Percentiles rank a stretch among this genome's conserved stretches.
Evolutionary conservation across 2,113 vertebrate genomes (phyloP).

Genomic region (Sula dactylatra): DNA sequence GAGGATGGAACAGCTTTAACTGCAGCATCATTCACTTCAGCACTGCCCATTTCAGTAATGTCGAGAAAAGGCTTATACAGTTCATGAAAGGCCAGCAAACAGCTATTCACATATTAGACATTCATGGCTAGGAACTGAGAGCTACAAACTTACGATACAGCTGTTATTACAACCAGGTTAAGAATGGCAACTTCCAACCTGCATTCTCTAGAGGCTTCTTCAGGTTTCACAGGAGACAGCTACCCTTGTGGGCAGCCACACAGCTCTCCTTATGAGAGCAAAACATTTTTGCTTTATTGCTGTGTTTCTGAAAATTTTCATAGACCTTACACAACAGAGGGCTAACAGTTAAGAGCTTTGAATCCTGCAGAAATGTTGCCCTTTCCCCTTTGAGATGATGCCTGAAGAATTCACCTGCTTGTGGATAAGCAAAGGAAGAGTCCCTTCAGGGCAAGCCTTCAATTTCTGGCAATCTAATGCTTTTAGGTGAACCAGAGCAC

Average conservation of each 20-base stretch:
- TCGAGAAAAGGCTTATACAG: neutral
- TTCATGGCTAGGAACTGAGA: neutral
- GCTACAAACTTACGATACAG: neutral
- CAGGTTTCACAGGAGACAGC: neutral
- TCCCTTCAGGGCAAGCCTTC: neutral
- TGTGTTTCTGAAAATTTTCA: neutral
- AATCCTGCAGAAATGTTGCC: neutral
- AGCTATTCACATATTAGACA: neutral
- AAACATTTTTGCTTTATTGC: neutral
- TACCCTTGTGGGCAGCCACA: neutral
- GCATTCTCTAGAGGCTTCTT: neutral
- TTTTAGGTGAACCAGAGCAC: neutral
- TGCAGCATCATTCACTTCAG: neutral
- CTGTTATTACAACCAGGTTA: neutral
- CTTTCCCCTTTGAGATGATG: neutral
- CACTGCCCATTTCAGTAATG: neutral
- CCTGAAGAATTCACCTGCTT: neutral
- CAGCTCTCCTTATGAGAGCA: neutral
- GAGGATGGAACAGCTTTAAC: conserved; percentile 4
- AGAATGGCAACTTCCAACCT: neutral
- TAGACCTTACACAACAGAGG: neutral
- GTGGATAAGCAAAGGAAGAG: neutral
- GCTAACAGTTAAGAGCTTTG: neutral
- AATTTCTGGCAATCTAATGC: neutral
- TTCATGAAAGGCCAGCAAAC: neutral